Base-by-base conservation (phyloP, 2,113 vertebrate genomes). In the Ciconia maguari region DNA sequence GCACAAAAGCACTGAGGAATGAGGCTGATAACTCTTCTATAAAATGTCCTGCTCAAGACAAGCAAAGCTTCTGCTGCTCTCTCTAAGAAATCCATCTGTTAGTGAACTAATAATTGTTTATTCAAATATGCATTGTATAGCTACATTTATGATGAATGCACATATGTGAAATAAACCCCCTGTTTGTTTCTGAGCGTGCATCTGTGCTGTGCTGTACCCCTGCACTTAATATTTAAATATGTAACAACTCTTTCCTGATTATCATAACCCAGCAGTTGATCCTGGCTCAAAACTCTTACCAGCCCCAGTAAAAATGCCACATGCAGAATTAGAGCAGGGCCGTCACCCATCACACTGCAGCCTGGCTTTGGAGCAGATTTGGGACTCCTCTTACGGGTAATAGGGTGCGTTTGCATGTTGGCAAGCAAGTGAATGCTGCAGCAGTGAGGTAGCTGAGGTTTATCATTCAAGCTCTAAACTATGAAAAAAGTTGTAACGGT, bases 191-290 rank as follows among this genome's bases (percentile, higher is more conserved):
- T 27, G 60, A 24, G 9, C 5, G 1, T 3, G 42, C 22, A 1
- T 10, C 9, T 51, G 3, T 13, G 44, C 80, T 10, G 27, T 15
- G 72, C 76, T 46, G 29, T 4, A 18, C 21, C 22, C 30, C 55
- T 3, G 7, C 2, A 0, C 8, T 10, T 7, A 1, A 1, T 4
- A 3, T 18, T 25, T 8, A 2, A 24, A 2, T 3, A 1, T 1
- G 7, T 0, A 3, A 8, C 0, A 10, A 4, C 16, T 41, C 52
- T 16, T 8, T 3, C 11, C 58, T 42, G 29, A 0, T 12, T 13
- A 0, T 2, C 24, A 2, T 17, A 24, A 8, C 44, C 41, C 78
- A 18, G 65, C 30, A 16, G 46, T 4, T 36, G 41, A 6, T 71
- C 46, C 57, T 1, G 13, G 52, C 75, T 19, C 36, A 7, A 2